Conservation (phyloP, 2,797 vertebrate genomes). For the Erpetoichthys calabaricus region DNA sequence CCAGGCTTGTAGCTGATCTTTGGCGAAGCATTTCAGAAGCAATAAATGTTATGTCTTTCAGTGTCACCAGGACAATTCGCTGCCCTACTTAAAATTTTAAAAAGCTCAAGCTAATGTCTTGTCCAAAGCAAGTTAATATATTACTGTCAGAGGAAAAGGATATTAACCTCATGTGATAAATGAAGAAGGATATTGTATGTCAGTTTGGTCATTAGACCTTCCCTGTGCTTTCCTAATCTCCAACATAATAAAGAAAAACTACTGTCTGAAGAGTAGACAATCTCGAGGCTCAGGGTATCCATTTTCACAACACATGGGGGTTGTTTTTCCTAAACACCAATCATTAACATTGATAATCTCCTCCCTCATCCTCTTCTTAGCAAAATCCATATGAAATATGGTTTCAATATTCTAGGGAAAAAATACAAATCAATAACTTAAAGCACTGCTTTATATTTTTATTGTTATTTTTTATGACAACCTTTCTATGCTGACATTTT, state of each 20-base stretch:
- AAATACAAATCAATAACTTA: conserved; percentile 59
- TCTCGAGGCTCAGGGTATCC: neutral
- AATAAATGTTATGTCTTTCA: conserved; percentile 1
- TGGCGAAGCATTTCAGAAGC: neutral
- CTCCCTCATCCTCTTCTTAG: conserved; percentile 40
- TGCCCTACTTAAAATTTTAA: neutral
- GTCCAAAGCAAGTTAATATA: conserved; percentile 37
- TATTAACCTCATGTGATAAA: conserved; percentile 48
- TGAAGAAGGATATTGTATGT: conserved; percentile 42
- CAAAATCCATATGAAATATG: conserved; percentile 59
- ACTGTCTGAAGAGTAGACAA: conserved; percentile 1
- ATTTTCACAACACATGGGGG: neutral
- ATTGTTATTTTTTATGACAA: conserved; percentile 22
- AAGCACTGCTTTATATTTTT: conserved; percentile 58
- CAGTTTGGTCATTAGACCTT: conserved; percentile 35
- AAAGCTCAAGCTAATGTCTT: conserved; percentile 2
- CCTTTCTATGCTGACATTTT: conserved; percentile 43
- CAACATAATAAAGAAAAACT: conserved; percentile 9
- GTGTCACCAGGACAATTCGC: neutral
- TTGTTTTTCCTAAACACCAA: conserved; percentile 23
- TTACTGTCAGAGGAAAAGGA: conserved; percentile 40
- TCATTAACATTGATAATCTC: conserved; percentile 45
- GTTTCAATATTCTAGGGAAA: conserved; percentile 50
- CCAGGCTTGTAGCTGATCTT: neutral
- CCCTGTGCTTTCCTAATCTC: conserved; percentile 17